Percentiles rank a stretch among this genome's conserved stretches.
Evolutionary conservation across 2,797 vertebrate genomes (phyloP).

Genomic region (Myotis pilosus): DNA sequence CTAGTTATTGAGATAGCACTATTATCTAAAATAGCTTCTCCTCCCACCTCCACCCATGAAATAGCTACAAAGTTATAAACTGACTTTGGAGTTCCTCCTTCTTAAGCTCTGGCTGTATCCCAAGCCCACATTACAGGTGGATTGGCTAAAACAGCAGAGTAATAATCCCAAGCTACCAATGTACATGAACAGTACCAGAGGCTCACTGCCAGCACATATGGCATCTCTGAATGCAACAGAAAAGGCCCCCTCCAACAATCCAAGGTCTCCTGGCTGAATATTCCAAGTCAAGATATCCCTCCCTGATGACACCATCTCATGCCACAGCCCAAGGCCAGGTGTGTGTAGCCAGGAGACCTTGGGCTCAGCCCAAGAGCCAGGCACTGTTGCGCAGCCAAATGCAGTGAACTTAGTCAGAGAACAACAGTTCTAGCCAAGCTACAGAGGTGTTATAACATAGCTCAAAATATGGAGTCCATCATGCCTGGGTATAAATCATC

Average conservation of each 20-base stretch:
- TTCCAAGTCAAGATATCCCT: background rate
- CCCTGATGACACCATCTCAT: background rate
- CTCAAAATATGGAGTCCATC: background rate
- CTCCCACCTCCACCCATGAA: background rate
- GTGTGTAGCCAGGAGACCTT: background rate
- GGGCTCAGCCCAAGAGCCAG: background rate
- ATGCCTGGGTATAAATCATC: background rate
- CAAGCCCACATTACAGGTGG: background rate
- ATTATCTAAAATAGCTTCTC: background rate
- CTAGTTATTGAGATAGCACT: background rate
- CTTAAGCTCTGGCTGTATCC: background rate
- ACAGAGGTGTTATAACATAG: background rate
- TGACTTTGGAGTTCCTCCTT: background rate
- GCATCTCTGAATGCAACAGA: background rate
- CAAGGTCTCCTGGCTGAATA: background rate
- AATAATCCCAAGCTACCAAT: background rate
- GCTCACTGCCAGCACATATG: background rate
- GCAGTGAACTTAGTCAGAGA: background rate
- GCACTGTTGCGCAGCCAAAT: background rate
- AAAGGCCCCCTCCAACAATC: background rate
- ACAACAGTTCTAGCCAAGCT: background rate
- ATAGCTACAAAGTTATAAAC: background rate
- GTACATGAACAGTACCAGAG: accelerated
- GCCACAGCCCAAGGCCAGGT: accelerated
- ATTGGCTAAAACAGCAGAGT: background rate